These are phyloP conservation scores for Vanessa tameamea DNA, from an alignment of 1,140 invertebrate species.

Conservation along the genomic window DNA sequence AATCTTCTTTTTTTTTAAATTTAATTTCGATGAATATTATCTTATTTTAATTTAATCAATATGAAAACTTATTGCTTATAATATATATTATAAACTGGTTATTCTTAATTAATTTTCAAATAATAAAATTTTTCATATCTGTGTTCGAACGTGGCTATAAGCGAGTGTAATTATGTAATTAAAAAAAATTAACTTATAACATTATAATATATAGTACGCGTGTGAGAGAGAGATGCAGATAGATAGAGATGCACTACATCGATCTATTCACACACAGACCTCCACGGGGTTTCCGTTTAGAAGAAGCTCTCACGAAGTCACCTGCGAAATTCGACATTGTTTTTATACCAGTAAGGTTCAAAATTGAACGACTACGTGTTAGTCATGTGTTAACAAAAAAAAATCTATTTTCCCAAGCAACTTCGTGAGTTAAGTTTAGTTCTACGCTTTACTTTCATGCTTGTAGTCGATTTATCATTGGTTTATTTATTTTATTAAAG, in stretches of 20 bases:
- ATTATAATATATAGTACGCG: slow-evolving; percentile 54
- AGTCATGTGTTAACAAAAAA: slow-evolving; percentile 56
- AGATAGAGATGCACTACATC: slow-evolving; percentile 76
- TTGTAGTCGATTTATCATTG: slow-evolving; percentile 34
- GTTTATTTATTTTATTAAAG: slow-evolving; percentile 14
- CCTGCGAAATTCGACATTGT: slow-evolving; percentile 74
- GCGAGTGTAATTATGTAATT: slow-evolving; percentile 31
- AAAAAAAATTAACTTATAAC: slow-evolving; percentile 43
- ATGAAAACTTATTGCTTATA: no score
- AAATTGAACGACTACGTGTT: slow-evolving; percentile 54
- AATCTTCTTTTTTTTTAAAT: neutral
- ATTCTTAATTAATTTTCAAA: neutral
- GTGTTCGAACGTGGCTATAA: slow-evolving; percentile 28
- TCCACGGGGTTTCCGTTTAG: slow-evolving; percentile 65
- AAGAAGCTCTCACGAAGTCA: slow-evolving; percentile 76
- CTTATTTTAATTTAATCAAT: neutral
- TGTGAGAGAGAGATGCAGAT: slow-evolving; percentile 74
- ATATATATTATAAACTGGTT: neutral
- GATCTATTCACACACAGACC: slow-evolving; percentile 78
- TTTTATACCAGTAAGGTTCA: slow-evolving; percentile 49
- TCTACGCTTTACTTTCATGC: slow-evolving; percentile 60
- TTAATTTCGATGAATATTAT: neutral
- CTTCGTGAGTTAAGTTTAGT: slow-evolving; percentile 69
- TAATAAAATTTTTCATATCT: slow-evolving; percentile 9
- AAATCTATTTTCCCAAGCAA: slow-evolving; percentile 64